Conservation (phyloP, 2,888 invertebrate species). For the Drosophila demipolita region DNA sequence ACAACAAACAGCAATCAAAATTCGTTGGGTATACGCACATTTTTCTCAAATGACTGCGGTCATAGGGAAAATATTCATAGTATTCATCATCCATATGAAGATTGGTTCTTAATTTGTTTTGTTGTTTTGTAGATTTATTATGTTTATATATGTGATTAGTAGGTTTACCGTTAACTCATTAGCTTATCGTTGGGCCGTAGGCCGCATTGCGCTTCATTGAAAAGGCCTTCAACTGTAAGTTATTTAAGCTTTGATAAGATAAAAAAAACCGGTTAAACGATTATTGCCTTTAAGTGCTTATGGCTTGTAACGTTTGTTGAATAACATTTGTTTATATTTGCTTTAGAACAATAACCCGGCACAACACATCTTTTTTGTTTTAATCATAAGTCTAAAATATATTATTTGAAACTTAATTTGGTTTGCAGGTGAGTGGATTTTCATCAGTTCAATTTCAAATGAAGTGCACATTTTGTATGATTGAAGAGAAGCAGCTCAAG, state of each 20-base stretch:
- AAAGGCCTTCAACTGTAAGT: conserved; percentile 26
- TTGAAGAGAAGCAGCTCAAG: conserved; percentile 8
- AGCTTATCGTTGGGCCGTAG: conserved; percentile 51
- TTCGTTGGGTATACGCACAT: conserved; percentile 78
- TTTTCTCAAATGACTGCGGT: conserved; percentile 82
- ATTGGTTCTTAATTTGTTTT: conserved; percentile 1
- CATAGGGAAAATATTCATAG: conserved; percentile 82
- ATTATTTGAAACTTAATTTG: not conserved
- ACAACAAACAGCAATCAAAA: conserved; percentile 30
- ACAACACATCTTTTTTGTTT: not conserved
- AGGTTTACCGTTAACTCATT: conserved; percentile 52
- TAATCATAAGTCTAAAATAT: not conserved
- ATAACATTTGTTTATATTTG: conserved; percentile 22
- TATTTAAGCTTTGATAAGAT: conserved; percentile 53
- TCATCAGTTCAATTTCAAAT: not conserved
- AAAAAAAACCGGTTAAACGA: conserved; percentile 18
- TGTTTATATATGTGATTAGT: conserved; percentile 22
- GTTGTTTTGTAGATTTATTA: conserved; percentile 3
- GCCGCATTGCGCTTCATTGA: conserved; percentile 49
- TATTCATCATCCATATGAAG: conserved; percentile 83
- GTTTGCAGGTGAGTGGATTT: not conserved
- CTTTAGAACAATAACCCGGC: conserved; percentile 1
- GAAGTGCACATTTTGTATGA: not conserved
- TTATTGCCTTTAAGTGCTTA: conserved; percentile 3
- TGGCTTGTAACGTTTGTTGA: conserved; percentile 2